Evolutionary conservation across 2,888 invertebrate species (phyloP).

Genomic region (Steinernema carpocapsae): DNA sequence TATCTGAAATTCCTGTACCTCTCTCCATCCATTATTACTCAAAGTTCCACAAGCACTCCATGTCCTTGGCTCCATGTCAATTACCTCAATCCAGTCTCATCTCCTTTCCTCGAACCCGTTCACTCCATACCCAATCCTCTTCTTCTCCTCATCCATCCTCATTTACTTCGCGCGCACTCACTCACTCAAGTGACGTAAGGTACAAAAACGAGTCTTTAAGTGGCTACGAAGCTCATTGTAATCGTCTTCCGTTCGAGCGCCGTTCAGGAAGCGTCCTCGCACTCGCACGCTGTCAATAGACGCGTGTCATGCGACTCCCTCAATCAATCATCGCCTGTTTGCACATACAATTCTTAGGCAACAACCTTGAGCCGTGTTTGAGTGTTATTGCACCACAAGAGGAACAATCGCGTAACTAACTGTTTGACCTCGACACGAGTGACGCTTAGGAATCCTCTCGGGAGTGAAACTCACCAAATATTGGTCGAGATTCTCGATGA

Average conservation of each 20-base stretch:
- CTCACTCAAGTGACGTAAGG: slow-evolving; percentile 22
- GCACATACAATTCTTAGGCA: neutral
- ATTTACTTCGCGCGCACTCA: neutral
- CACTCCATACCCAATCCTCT: neutral
- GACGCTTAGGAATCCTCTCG: neutral
- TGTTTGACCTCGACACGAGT: slow-evolving; percentile 22
- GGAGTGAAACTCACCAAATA: slow-evolving; percentile 54
- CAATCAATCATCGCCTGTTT: slow-evolving; percentile 24
- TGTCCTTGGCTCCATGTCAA: no score
- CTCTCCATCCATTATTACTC: no score
- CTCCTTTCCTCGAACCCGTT: no score
- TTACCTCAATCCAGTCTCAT: no score
- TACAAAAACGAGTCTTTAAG: slow-evolving; percentile 9
- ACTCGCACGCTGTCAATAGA: slow-evolving; percentile 18
- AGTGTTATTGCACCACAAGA: slow-evolving; percentile 28
- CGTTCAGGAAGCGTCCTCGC: slow-evolving; percentile 18
- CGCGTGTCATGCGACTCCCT: slow-evolving; percentile 4
- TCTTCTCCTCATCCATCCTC: slow-evolving; percentile 10
- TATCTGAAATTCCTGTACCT: no score
- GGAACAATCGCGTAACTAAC: slow-evolving; percentile 12
- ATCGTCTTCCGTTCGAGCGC: slow-evolving; percentile 26
- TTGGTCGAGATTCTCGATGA: slow-evolving; percentile 56
- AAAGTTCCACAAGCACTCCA: no score
- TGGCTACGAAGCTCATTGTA: slow-evolving; percentile 22
- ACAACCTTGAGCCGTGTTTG: neutral